These are phyloP conservation scores for Mechanitis mazaeus DNA, from an alignment of 2,888 invertebrate genomes.

Conservation along the genomic window DNA sequence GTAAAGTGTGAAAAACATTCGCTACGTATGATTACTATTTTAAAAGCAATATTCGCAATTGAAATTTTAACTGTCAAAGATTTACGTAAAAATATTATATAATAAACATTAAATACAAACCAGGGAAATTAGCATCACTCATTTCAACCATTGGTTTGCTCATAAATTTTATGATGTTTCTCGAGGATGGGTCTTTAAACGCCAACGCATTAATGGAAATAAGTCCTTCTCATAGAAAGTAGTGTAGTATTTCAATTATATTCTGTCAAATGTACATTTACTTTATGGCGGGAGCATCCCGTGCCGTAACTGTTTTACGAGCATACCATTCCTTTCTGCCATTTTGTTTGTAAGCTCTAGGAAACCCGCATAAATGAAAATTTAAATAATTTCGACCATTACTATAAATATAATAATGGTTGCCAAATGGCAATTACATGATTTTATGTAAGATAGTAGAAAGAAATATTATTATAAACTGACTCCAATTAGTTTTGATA, in stretches of 20 bases:
- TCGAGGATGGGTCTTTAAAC: slow-evolving; percentile 5
- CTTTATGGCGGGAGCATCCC: slow-evolving; percentile 61
- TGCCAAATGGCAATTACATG: too few species aligned
- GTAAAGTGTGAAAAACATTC: too few species aligned
- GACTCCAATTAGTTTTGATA: too few species aligned
- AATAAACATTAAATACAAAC: slow-evolving; percentile 4
- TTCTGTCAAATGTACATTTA: slow-evolving; percentile 38
- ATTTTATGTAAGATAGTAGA: too few species aligned
- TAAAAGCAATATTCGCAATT: too few species aligned
- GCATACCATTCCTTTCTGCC: slow-evolving; percentile 49
- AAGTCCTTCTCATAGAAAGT: slow-evolving; percentile 29
- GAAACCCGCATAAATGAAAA: slow-evolving; percentile 16
- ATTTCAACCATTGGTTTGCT: background rate
- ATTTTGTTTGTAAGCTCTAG: slow-evolving; percentile 50
- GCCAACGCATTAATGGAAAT: slow-evolving; percentile 25
- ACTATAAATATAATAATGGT: too few species aligned
- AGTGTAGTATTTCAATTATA: slow-evolving; percentile 44
- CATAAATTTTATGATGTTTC: slow-evolving; percentile 5
- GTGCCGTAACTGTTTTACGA: slow-evolving; percentile 63
- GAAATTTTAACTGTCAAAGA: background rate
- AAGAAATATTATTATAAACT: too few species aligned
- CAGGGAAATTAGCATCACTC: background rate
- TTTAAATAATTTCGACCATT: background rate
- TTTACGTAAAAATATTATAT: background rate
- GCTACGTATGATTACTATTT: too few species aligned